Percentiles rank a stretch among this genome's conserved stretches.
Conservation (phyloP, 1,140 invertebrate genomes). For the Lysiphlebus fabarum region DNA sequence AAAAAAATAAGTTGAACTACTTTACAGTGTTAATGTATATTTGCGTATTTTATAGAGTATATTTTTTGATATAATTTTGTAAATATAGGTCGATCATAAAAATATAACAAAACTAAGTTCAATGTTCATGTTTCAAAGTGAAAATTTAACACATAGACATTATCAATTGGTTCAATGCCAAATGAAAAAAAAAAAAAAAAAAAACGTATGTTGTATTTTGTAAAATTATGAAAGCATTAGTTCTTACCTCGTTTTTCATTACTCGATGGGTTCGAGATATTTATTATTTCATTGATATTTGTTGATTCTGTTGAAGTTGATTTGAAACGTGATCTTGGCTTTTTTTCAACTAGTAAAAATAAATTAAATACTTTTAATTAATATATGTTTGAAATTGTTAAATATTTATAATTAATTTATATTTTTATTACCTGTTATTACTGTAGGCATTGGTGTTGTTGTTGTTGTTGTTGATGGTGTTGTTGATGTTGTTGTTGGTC, state of each 20-base stretch:
- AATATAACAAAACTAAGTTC: no score
- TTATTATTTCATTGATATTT: slow-evolving; percentile 37
- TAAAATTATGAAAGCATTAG: not conserved
- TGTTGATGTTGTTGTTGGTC: slow-evolving; percentile 27
- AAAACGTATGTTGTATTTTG: no score
- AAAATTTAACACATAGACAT: no score
- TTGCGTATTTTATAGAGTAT: no score
- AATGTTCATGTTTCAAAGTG: no score
- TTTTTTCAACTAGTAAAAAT: slow-evolving; percentile 36
- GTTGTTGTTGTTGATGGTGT: slow-evolving; percentile 33
- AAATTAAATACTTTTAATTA: not conserved
- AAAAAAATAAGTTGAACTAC: no score
- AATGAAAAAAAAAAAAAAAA: no score
- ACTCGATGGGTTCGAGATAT: slow-evolving; percentile 28
- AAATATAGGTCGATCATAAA: no score
- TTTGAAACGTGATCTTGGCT: slow-evolving; percentile 34
- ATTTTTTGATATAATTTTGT: no score
- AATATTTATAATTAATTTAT: no score
- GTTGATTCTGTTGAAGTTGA: slow-evolving; percentile 31
- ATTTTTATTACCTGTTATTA: slow-evolving; percentile 36
- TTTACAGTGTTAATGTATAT: no score
- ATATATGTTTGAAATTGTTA: slow-evolving; percentile 4
- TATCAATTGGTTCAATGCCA: no score
- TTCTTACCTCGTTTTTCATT: slow-evolving; percentile 26
- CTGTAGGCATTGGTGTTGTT: slow-evolving; percentile 28